Base-by-base conservation (phyloP, 2,797 vertebrate genomes). In the Manis javanica region DNA sequence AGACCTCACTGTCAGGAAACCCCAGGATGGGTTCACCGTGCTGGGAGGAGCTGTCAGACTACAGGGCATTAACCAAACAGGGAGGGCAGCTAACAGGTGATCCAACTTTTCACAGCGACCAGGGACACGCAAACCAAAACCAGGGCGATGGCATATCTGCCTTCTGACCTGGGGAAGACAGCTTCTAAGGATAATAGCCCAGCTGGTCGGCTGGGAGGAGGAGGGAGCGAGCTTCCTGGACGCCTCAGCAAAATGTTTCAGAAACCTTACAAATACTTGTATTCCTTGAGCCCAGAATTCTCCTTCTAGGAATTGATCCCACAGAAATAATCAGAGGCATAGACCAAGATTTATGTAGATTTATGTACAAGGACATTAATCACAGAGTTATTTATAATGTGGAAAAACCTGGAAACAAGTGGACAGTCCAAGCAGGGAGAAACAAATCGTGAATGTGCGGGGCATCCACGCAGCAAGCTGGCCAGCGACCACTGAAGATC, bases 11-110 rank as follows among this genome's bases (percentile, higher is more conserved):
- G 2, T 29, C 71, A 16, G 61, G 64, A 91, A 39, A 10, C 34
- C n/a, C 59, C 26, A n/a, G 29, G 19, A 24, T 0, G 12, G 0
- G 4, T 26, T 12, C 1, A 3, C 7, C 0, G 0, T 1, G 42
- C 78, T 5, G 42, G 16, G 72, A 42, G 29, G 31, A 75, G 59
- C 77, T 31, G 26, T 19, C 53, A 2, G 75, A 6, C 37, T 19
- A 4, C 75, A 24, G 1, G 34, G 19, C 14, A 1, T 0, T 53
- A 31, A 19, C 34, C 5, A 2, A 23, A 15, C 4, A 0, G 71
- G 61, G 55, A 18, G 7, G 34, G 23, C 0, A 0, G 29, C 26
- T 23, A 12, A 16, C 11, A 59, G 39, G 34, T 6, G 1, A 14
- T 2, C 3, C 14, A 2, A 24, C 53, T 26, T 23, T 11, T 15